phyloP scores from a whole-genome alignment of 2,888 invertebrate species.

The Anthrax anthrax region DNA sequence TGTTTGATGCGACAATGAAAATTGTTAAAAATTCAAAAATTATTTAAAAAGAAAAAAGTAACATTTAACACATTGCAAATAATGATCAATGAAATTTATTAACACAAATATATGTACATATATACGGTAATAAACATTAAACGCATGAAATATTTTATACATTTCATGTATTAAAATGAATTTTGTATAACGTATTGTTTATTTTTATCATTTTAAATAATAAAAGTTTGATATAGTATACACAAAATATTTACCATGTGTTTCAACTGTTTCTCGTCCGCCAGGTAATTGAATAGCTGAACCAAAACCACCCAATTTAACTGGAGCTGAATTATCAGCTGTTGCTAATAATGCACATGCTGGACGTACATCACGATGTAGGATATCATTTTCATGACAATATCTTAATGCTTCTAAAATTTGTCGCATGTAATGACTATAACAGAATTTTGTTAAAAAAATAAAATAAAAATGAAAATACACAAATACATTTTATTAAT shows the following conservation, averaged over 20 bases:
- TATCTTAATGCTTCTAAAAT: conserved; percentile 92
- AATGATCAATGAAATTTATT: no score
- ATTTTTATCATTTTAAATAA: no score
- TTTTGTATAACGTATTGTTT: no score
- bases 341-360: conserved; percentile 93
- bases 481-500: conserved; percentile 1
- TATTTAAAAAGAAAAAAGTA: no score
- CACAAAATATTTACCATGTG: conserved; percentile 34
- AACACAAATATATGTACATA: background rate
- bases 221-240: no score
- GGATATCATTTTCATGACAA: conserved; percentile 95
- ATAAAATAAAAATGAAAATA: background rate
- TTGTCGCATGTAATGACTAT: conserved; percentile 96
- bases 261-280: conserved; percentile 49
- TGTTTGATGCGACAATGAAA: no score
- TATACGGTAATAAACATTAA: background rate
- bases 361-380: conserved; percentile 94
- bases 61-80: no score
- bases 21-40: no score
- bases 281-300: conserved; percentile 88
- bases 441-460: conserved; percentile 20
- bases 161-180: no score
- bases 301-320: conserved; percentile 95
- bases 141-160: no score
- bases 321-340: conserved; percentile 94